Evolutionary conservation across 2,888 invertebrate species (phyloP).

Genomic region (Coecobrya sp.): DNA sequence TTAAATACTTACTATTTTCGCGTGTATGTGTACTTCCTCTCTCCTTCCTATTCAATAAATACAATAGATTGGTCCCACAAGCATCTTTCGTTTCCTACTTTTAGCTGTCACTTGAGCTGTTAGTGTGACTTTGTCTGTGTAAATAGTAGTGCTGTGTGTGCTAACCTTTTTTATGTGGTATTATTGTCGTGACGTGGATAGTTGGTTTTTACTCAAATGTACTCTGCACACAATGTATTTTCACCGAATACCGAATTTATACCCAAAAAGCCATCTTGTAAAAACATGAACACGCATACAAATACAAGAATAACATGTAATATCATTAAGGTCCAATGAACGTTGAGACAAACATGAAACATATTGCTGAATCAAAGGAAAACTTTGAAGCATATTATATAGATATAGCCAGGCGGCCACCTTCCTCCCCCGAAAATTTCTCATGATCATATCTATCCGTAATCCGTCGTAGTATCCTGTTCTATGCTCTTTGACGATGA

Average conservation of each 20-base stretch:
- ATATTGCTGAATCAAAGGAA: conserved; percentile 19
- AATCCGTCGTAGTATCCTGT: background rate
- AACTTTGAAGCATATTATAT: background rate
- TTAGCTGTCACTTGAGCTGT: conserved; percentile 37
- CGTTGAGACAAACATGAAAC: background rate
- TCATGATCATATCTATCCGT: conserved; percentile 18
- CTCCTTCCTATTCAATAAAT: conserved; percentile 51
- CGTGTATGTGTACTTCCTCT: background rate
- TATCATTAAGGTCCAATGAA: background rate
- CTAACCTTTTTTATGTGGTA: background rate
- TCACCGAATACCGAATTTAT: conserved; percentile 20
- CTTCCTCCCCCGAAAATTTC: conserved; percentile 52
- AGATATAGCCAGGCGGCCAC: background rate
- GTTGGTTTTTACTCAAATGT: background rate
- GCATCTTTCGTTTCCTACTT: conserved; percentile 41
- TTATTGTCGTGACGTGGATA: conserved; percentile 27
- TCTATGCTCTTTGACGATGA: conserved; percentile 25
- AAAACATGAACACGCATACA: background rate
- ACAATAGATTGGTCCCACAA: conserved; percentile 69
- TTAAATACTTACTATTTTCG: conserved; percentile 55
- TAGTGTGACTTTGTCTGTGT: background rate
- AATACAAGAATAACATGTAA: background rate
- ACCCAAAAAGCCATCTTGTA: conserved; percentile 31
- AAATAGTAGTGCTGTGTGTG: no score
- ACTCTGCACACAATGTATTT: conserved; percentile 12